Percentiles rank a stretch among this genome's conserved stretches.
phyloP scores from a whole-genome alignment of 2,888 invertebrate genomes.

The Acanthococcus lagerstroemiae region DNA sequence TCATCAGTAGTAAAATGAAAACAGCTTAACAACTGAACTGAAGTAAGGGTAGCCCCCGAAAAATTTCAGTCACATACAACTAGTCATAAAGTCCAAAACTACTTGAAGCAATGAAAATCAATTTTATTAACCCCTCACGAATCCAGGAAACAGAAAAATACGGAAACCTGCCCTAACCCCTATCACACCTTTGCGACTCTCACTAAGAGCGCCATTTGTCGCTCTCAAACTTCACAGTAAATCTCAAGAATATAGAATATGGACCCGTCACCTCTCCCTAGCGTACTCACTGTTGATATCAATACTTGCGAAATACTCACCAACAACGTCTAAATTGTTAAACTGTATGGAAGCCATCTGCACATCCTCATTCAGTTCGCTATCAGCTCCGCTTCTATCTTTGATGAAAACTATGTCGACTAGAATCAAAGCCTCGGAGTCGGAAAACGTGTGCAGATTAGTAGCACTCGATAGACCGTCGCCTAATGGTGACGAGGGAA shows the following conservation, averaged over 20 bases:
- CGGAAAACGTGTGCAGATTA: constrained; percentile 22
- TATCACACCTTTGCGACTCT: too few species aligned
- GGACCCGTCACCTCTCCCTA: too few species aligned
- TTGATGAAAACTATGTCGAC: constrained; percentile 69
- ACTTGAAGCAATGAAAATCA: too few species aligned
- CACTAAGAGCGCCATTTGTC: too few species aligned
- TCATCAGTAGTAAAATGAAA: too few species aligned
- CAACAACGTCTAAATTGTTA: constrained; percentile 88
- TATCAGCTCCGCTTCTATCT: constrained; percentile 43
- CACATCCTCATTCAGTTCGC: constrained; percentile 42
- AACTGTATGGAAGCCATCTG: constrained; percentile 82
- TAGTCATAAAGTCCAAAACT: too few species aligned
- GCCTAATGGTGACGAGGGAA: neutral
- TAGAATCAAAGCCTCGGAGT: constrained; percentile 58
- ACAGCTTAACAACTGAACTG: too few species aligned
- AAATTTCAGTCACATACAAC: too few species aligned
- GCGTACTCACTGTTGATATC: neutral
- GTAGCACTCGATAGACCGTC: constrained; percentile 3
- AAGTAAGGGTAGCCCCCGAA: too few species aligned
- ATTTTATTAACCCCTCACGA: too few species aligned
- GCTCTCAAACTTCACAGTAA: neutral
- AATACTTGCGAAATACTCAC: constrained; percentile 44
- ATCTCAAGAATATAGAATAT: neutral
- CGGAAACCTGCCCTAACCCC: too few species aligned
- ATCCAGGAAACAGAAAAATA: too few species aligned